Evolutionary conservation across 1,140 invertebrate genomes (phyloP), one percentile per base, ranked within the genome.

Genomic region (Oppia nitens): DNA sequence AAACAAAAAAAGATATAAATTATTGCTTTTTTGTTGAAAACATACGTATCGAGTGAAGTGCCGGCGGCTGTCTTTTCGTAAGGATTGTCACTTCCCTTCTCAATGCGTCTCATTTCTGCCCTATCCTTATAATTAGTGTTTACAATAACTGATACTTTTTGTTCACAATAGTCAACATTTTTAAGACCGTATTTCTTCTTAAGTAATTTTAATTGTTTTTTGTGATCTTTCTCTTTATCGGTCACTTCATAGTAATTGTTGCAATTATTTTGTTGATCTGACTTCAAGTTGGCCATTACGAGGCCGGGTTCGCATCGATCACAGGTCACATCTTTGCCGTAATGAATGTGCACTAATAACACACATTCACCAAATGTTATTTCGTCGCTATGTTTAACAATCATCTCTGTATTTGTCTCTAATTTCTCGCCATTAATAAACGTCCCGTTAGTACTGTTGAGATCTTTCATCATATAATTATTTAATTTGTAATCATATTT

Each of bases 401-500:
- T 72, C 59, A 67, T 61, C 0, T 76, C 72, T 20, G 79, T 73
- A 64, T 85, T 86, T 60, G 79, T 77, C 67, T 80, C 77, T 66
- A 85, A 83, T 0, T 80, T 76, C 28, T 76, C 53, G 0, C 83
- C 83, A 72, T 94, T 89, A 2, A 93, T 66, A 56, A 81, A 77
- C 0, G 87, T 92, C 1, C 89, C 90, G 70, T 91, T 92, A 66
- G 84, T 79, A 29, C 87, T 92, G 9, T 86, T 87, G 52, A 84
- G 66, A 71, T 93, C 89, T n/a, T 77, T 75, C 0, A 85, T 77
- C 51, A 78, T 73, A 68, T 89, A 93, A 1, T 72, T 68, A 17
- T 72, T 72, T 6, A 60, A 52, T 2, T 64, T 57, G 24, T 64
- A 29, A 60, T 70, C 62, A 66, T 69, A 76, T 17, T 50, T 61